A percentile compares a stretch with the other conserved stretches of the same genome.
phyloP scores from a whole-genome alignment of 30 jellyfish, hydroid and myxozoan species.

The Aurelia sp. region DNA sequence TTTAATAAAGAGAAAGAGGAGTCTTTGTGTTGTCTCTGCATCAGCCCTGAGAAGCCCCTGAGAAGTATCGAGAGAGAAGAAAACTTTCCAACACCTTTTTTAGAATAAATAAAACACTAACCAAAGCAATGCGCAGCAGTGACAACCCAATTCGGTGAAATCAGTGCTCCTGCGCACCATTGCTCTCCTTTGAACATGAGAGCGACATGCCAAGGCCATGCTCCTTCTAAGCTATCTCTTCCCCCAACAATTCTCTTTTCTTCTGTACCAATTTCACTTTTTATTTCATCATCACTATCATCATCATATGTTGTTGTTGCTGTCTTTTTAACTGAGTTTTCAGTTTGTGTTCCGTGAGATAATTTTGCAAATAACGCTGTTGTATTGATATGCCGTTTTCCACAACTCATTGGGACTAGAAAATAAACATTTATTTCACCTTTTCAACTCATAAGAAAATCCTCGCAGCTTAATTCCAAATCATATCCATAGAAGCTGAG shows the following conservation, averaged over 20 bases:
- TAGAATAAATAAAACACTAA: slow-evolving; percentile 9
- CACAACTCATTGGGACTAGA: slow-evolving; percentile 54
- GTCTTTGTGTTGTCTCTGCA: too few relatives aligned
- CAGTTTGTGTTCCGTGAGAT: too few relatives aligned
- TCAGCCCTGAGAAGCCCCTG: too few relatives aligned
- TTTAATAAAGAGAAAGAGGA: too few relatives aligned
- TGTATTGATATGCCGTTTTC: slow-evolving; percentile 29
- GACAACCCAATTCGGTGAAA: slow-evolving; percentile 82
- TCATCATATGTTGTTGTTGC: not conserved
- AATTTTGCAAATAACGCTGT: not conserved
- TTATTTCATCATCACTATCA: not conserved
- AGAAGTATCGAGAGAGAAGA: too few relatives aligned
- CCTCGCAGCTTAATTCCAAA: too few relatives aligned
- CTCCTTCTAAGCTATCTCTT: slow-evolving; percentile 60
- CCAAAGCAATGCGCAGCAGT: slow-evolving; percentile 96
- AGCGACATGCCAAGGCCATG: slow-evolving; percentile 96
- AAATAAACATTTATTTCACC: not conserved
- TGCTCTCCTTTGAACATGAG: slow-evolving; percentile 70
- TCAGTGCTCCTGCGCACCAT: slow-evolving; percentile 84
- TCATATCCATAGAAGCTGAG: not conserved
- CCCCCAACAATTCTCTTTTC: slow-evolving; percentile 87
- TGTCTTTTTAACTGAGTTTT: slow-evolving; percentile 2
- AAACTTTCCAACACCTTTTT: too few relatives aligned
- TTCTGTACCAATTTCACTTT: not conserved
- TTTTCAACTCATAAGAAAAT: too few relatives aligned